Base-by-base conservation (phyloP, 2,797 vertebrate genomes). In the Arctocebus calabarensis region DNA sequence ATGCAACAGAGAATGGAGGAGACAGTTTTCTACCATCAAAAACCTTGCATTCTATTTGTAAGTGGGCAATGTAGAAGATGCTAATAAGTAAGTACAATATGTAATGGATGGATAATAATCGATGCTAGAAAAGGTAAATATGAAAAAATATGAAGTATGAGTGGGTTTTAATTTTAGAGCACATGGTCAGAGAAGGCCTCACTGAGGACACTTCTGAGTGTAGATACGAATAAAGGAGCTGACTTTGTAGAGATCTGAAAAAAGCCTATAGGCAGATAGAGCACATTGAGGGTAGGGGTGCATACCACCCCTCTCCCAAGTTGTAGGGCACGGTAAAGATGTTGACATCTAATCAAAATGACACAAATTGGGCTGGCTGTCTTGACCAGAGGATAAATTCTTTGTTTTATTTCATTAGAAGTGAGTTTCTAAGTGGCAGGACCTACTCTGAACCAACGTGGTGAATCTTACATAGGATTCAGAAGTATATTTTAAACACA, bases 401-500 rank as follows among this genome's bases (percentile, higher is more conserved):
- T n/a, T 25, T 57, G n/a, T 12, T 19, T 45, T 83, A 71, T 73
- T 70, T 78, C 11, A 10, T 92, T 73, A 78, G 25, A 77, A 74
- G 4, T 68, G 78, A 78, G 20, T 6, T 91, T 84, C 61, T 87
- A 29, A 95, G 45, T 25, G 11, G 0, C 22, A 91, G 62, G 43
- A 1, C 2, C 5, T 88, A 1, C 17, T 78, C 7, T 77, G 55
- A 40, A 40, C 29, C n/a, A 83, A 55, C 13, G n/a, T 0, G 43
- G 22, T 17, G 19, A 13, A 27, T 88, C 19, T 92, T 40, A 77
- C 0, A 10, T 10, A 71, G 14, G 14, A 4, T 48, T 92, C 23
- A 68, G 34, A 92, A 87, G 74, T 88, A 27, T 71, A 4, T 86
- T 66, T 92, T 93, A 85, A 88, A 81, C 25, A 70, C 83, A 89